Base-by-base conservation (phyloP, 2,888 invertebrate genomes). In the Brachyptera risi region DNA sequence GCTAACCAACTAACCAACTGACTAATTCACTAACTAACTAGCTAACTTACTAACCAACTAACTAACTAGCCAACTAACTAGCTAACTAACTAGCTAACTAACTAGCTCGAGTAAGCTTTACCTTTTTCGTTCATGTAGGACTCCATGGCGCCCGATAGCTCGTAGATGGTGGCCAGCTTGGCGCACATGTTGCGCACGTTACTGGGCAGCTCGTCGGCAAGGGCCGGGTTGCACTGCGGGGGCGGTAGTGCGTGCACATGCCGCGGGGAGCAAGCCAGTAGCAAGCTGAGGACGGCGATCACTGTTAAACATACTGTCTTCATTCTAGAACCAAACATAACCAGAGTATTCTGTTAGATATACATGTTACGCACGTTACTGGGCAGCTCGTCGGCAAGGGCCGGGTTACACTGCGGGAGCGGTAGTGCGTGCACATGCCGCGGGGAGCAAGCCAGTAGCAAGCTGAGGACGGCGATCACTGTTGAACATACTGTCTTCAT, bases 131-230 rank as follows among this genome's bases (percentile, higher is more conserved):
- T 82, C 74, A 68, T 79, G 75, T 66, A 78, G 63, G 74, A 75
- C 65, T 84, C 84, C 74, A 85, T 83, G 4, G 83, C 84, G 58
- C 81, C 82, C 24, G 76, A 74, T 56, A 85, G 79, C 68, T 85
- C 83, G 50, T 83, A 79, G 75, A 84, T 80, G 67, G 83, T 84
- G 69, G 83, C 81, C n/a, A 86, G 79, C 4, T 84, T 83, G 67
- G 80, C 80, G 71, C 86, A 86, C 73, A 86, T 82, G 68, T 77
- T 76, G 66, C 84, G 78, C 50, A 84, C 80, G 68, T 83, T 80
- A 24, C 83, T 79, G 1, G 85, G 83, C 68, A 85, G 80, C 68
- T 84, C 83, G 63, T 84, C 83, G 1, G 83, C 67, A 56, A 79
- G 76, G 0, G 79, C 80, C 7, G 81, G 79, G 70, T 78, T 80